Base-by-base conservation (phyloP, 2,797 vertebrate genomes). In the Lagorchestes hirsutus region DNA sequence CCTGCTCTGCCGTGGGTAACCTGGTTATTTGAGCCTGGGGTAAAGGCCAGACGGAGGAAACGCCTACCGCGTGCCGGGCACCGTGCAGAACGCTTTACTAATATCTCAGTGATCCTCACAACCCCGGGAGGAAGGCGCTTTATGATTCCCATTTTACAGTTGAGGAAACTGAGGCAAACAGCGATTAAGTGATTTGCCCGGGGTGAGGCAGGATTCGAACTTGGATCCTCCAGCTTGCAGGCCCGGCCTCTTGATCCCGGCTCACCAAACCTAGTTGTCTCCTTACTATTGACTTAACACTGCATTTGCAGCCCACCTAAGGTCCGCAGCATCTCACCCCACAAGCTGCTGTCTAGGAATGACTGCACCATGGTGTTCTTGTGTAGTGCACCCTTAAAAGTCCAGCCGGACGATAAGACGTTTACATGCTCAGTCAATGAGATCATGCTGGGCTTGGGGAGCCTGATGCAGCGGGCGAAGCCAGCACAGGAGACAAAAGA, bases 1-100 rank as follows among this genome's bases (percentile, higher is more conserved):
- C 40, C 31, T 5, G 4, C 34, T 14, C 2, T 1, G 40, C 9
- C 3, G 4, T 2, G 57, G 29, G 27, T 4, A 5, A 31, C 14
- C 28, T 92, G 50, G 22, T 27, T 22, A 12, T 50, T 58, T 22
- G 46, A 62, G 29, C 31, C 31, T 1, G 31, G 12, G 59, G 4
- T 12, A 56, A 56, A 56, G 22, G 55, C 55, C 6, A 22, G 55
- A 28, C 14, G 24, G 22, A 11, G 28, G 56, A 56, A n/a, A 2
- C 34, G 24, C n/a, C 8, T 55, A 3, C n/a, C 1, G 10, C 2
- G 16, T 74, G 62, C n/a, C 6, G 22, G 62, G 16, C 62, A 22
- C n/a, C 0, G 62, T 40, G 34, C n/a, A 22, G 16, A 22, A 13
- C n/a, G 18, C 18, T 22, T 82, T 40, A 40, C 67, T 3, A 22